Conservation (phyloP, 2,888 invertebrate genomes). For the Aromia moschata region DNA sequence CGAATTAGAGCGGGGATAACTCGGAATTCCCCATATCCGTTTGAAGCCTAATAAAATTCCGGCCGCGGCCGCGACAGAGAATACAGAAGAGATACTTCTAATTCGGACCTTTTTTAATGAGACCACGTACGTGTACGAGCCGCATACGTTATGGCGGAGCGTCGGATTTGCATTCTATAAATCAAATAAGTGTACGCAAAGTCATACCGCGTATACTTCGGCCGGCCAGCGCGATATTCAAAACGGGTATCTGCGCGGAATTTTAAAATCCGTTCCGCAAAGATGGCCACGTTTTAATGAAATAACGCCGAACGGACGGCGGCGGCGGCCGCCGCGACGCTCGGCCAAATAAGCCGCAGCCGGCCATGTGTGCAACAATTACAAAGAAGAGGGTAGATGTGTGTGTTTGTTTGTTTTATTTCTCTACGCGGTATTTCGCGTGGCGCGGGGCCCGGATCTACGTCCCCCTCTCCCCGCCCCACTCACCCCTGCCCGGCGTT, state of each 20-base stretch:
- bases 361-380: constrained; percentile 52
- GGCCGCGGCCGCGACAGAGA: not conserved
- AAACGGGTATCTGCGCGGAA: constrained; percentile 59
- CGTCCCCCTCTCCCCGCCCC: not conserved
- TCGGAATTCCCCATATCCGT: constrained; percentile 16
- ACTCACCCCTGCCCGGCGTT: not conserved
- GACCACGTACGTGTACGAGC: constrained; percentile 39
- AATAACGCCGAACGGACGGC: constrained; percentile 53
- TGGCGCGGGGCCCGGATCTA: constrained; percentile 14
- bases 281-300: constrained; percentile 61
- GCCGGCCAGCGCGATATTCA: constrained; percentile 56
- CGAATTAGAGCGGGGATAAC: constrained; percentile 7
- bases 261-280: constrained; percentile 62
- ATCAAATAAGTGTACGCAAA: constrained; percentile 61
- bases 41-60: constrained; percentile 29
- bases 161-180: constrained; percentile 55
- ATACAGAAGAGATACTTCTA: constrained; percentile 34
- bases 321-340: constrained; percentile 47
- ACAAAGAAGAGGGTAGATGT: constrained; percentile 50
- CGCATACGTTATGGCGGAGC: constrained; percentile 34
- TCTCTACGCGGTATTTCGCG: constrained; percentile 37
- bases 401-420: constrained; percentile 46
- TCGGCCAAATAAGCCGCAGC: constrained; percentile 55
- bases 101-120: constrained; percentile 44
- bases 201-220: constrained; percentile 51